A percentile compares a stretch with the other conserved stretches of the same genome.
phyloP scores from a whole-genome alignment of 2,888 invertebrate species.

The Furcula furcula region DNA sequence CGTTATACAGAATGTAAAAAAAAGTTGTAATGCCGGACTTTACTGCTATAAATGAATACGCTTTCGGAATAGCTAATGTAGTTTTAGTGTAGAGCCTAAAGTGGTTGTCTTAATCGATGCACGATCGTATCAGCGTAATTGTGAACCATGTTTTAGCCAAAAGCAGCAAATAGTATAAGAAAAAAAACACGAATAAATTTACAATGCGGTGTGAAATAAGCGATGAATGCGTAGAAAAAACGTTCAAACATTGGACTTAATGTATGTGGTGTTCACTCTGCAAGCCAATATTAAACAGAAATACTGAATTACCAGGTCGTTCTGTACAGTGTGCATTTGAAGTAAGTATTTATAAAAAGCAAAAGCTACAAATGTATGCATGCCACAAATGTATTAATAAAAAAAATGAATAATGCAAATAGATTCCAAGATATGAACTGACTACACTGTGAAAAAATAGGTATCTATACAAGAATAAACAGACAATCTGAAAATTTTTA shows the following conservation, averaged over 20 bases:
- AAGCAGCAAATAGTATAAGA: too few relatives aligned
- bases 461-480: too few relatives aligned
- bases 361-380: too few relatives aligned
- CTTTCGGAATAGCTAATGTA: conserved; percentile 33
- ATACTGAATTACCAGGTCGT: too few relatives aligned
- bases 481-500: too few relatives aligned
- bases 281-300: neutral
- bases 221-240: conserved; percentile 20
- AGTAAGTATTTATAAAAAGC: too few relatives aligned
- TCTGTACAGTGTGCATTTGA: too few relatives aligned
- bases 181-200: too few relatives aligned
- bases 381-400: too few relatives aligned
- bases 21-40: conserved; percentile 36
- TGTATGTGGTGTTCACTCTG: conserved; percentile 7
- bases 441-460: too few relatives aligned
- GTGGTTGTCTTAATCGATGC: conserved; percentile 25
- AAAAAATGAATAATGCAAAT: too few relatives aligned
- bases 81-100: conserved; percentile 17
- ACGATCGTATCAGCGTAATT: conserved; percentile 27
- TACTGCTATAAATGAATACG: conserved; percentile 32
- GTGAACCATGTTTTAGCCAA: conserved; percentile 15
- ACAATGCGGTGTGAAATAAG: conserved; percentile 24
- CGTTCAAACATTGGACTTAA: conserved; percentile 5
- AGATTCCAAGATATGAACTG: too few relatives aligned
- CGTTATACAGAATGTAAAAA: conserved; percentile 40